A percentile compares a stretch with the other conserved stretches of the same genome.
Conservation (phyloP, 2,888 invertebrate species). For the Eurytoma californica region DNA sequence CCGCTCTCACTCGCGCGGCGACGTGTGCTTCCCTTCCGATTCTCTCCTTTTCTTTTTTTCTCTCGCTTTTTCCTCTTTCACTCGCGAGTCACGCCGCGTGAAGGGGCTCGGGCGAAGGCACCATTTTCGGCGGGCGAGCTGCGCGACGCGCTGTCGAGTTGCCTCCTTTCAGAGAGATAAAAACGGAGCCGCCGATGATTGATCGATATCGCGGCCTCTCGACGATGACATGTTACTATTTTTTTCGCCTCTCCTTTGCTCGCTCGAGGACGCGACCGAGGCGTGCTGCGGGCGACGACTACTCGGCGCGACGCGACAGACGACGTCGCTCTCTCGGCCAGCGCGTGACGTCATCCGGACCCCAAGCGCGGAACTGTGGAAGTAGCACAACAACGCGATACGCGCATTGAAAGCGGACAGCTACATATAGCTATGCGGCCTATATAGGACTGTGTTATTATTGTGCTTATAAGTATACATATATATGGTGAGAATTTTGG, state of each 20-base stretch:
- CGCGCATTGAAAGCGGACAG: too few relatives aligned
- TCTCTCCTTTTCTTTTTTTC: not conserved
- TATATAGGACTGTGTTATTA: too few relatives aligned
- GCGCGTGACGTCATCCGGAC: constrained; percentile 2
- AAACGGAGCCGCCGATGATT: constrained; percentile 14
- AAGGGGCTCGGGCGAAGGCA: constrained; percentile 9
- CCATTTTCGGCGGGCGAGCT: constrained; percentile 24
- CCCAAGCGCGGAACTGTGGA: not conserved
- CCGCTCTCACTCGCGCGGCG: too few relatives aligned
- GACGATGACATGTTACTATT: constrained; percentile 23
- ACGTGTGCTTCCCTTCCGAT: too few relatives aligned
- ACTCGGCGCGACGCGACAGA: constrained; percentile 4
- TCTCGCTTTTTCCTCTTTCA: not conserved
- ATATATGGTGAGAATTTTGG: too few relatives aligned
- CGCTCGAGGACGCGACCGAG: not conserved
- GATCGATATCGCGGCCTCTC: constrained; percentile 16
- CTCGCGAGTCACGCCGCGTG: not conserved
- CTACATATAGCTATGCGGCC: too few relatives aligned
- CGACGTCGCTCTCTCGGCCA: not conserved
- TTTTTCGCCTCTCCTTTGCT: too few relatives aligned
- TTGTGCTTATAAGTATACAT: too few relatives aligned
- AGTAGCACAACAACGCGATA: too few relatives aligned
- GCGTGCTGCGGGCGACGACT: not conserved
- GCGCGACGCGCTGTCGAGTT: too few relatives aligned
- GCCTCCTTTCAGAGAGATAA: constrained; percentile 17